Percentiles rank a stretch among this genome's conserved stretches.
phyloP scores from a whole-genome alignment of 2,797 vertebrate genomes.

The Anomalospiza imberbis region DNA sequence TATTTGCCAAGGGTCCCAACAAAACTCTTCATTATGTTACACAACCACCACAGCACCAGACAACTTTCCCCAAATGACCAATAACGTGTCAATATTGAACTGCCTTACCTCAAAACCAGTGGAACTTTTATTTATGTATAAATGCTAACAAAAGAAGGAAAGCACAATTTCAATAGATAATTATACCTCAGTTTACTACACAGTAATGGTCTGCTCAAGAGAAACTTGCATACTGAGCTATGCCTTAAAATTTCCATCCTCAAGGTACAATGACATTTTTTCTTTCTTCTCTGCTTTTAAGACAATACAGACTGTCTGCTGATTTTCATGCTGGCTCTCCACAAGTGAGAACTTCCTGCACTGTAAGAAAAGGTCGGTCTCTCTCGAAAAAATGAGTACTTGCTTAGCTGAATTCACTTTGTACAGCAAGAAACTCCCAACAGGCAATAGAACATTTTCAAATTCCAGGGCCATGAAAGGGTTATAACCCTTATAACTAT shows the following conservation, averaged over 20 bases:
- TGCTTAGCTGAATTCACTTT: not conserved
- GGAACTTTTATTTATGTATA: not conserved
- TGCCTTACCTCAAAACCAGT: not conserved
- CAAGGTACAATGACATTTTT: not conserved
- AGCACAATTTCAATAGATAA: not conserved
- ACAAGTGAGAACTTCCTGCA: not conserved
- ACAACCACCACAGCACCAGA: not conserved
- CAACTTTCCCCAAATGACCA: not conserved
- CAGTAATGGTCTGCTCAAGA: not conserved
- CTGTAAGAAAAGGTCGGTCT: not conserved
- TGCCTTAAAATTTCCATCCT: not conserved
- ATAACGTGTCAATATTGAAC: not conserved
- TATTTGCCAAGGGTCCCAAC: not conserved
- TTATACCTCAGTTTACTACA: not conserved
- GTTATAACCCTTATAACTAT: not conserved
- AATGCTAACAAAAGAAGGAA: not conserved
- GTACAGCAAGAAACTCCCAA: not conserved
- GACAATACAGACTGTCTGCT: not conserved
- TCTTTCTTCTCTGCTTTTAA: not conserved
- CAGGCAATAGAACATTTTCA: not conserved
- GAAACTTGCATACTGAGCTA: not conserved
- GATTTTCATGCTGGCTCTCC: not conserved
- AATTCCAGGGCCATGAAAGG: not conserved
- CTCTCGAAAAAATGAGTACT: not conserved
- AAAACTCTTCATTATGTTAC: not conserved